phyloP scores from a whole-genome alignment of 2,797 vertebrate genomes.

The Chlorospingus flavigularis region DNA sequence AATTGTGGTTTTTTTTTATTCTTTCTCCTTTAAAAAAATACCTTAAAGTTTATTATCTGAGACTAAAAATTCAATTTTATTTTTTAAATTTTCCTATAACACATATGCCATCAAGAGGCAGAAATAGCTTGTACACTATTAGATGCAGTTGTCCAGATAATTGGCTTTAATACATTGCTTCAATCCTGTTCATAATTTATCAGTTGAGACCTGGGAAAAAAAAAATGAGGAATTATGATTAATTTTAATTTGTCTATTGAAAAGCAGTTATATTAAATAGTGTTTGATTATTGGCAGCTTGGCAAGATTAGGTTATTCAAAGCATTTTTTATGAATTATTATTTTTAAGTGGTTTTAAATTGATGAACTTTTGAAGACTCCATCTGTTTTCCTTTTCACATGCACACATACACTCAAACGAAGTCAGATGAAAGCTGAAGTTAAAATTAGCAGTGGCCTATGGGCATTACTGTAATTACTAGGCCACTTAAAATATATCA shows the following conservation, averaged over 20 bases:
- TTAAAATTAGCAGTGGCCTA: conserved; percentile 19
- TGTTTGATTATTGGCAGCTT: not conserved
- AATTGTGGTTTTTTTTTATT: not conserved
- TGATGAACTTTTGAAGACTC: not conserved
- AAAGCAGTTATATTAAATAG: not conserved
- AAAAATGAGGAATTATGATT: not conserved
- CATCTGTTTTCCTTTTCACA: not conserved
- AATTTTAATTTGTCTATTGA: not conserved
- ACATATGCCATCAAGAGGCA: not conserved
- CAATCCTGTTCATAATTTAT: not conserved
- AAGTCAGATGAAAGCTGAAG: conserved; percentile 18
- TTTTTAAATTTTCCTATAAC: not conserved
- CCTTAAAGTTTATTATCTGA: not conserved
- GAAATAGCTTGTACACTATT: not conserved
- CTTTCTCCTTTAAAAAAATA: not conserved
- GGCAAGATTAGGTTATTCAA: not conserved
- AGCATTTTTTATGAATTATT: not conserved
- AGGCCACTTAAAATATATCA: conserved; percentile 47
- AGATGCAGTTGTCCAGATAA: not conserved
- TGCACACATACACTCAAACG: not conserved
- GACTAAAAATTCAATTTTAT: not conserved
- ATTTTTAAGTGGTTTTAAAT: not conserved
- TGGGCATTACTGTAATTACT: conserved; percentile 45
- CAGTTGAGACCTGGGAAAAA: not conserved
- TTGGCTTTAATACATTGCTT: not conserved